Percentiles rank a stretch among this genome's conserved stretches.
phyloP scores from a whole-genome alignment of 2,113 vertebrate species.

The Nannospalax galili region DNA sequence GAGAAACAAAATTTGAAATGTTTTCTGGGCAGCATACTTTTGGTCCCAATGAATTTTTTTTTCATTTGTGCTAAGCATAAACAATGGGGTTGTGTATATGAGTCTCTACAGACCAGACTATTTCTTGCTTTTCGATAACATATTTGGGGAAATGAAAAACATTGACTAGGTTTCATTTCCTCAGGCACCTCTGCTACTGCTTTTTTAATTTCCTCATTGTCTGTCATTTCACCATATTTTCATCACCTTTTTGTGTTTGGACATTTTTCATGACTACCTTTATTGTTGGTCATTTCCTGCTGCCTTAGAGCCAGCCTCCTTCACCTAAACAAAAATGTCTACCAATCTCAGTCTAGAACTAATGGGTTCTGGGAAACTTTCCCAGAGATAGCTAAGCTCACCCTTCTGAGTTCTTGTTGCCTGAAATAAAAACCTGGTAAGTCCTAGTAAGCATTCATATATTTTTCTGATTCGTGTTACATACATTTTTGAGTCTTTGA shows the following conservation, averaged over 20 bases:
- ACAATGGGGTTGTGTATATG: too few relatives aligned
- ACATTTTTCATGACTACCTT: background rate
- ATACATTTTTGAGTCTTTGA: background rate
- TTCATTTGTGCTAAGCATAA: constrained; percentile 10
- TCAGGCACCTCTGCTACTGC: background rate
- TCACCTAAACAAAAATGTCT: background rate
- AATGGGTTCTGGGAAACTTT: background rate
- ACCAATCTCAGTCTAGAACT: constrained; percentile 1
- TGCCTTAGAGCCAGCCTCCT: background rate
- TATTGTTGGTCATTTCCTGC: background rate
- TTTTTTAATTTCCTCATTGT: background rate
- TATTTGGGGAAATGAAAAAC: constrained; percentile 22
- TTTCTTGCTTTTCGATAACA: background rate
- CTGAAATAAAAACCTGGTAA: background rate
- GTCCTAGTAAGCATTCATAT: background rate
- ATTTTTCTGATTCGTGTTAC: constrained; percentile 10
- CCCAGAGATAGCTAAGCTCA: background rate
- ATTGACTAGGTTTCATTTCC: background rate
- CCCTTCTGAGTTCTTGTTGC: background rate
- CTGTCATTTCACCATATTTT: constrained; percentile 34
- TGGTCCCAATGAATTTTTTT: background rate
- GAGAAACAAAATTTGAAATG: constrained; percentile 20
- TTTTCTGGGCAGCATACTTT: background rate
- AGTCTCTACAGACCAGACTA: background rate
- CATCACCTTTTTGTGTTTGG: background rate